Evolutionary conservation across 2,113 vertebrate genomes (phyloP), one percentile per base, ranked within the genome.

Genomic region (Gasterosteus aculeatus): DNA sequence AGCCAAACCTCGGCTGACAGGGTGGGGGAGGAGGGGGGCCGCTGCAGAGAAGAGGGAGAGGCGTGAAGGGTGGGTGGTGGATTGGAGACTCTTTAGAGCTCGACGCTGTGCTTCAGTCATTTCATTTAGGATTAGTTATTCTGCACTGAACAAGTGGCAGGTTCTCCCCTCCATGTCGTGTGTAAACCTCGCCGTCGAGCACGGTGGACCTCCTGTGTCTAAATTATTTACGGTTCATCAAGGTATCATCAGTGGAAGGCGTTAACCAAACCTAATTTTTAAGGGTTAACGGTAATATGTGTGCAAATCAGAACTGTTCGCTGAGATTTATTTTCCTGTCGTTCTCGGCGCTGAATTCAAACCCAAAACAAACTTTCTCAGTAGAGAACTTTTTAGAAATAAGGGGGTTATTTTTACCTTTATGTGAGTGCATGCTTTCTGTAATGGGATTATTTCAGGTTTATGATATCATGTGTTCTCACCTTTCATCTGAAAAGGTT

Each of bases 111-210:
- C 86, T 87, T 82, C 84, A 89, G 88, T 91, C 92, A 91, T 90
- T 92, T 93, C 87, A 91, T 92, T 92, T 83, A 87, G 92, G 92
- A 93, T 93, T 92, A 90, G 86, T 90, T 87, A 85, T 89, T 78
- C 73, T 85, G 80, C 88, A 61, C 54, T 9, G 89, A 92, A 90
- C 91, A 92, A 93, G 91, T 92, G 91, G 85, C 89, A 90, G 80
- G 68, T 62, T 88, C 80, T 71, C 69, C 89, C 72, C 68, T 66
- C 22, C 22, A 44, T 85, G 74, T 71, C 81, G 77, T 57, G 77
- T 82, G 88, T 85, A 80, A 87, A 88, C 73, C 81, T 79, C 68
- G 42, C 19, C 16, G 39, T 73, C 0, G 35, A 77, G 7, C 39
- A 80, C 16, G 65, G 70, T 9, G 46, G 88, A 62, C 86, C 81